Percentiles rank a stretch among this genome's conserved stretches.
Evolutionary conservation across 2,113 vertebrate genomes (phyloP).

Genomic region (Chaetorhynchus papuensis): DNA sequence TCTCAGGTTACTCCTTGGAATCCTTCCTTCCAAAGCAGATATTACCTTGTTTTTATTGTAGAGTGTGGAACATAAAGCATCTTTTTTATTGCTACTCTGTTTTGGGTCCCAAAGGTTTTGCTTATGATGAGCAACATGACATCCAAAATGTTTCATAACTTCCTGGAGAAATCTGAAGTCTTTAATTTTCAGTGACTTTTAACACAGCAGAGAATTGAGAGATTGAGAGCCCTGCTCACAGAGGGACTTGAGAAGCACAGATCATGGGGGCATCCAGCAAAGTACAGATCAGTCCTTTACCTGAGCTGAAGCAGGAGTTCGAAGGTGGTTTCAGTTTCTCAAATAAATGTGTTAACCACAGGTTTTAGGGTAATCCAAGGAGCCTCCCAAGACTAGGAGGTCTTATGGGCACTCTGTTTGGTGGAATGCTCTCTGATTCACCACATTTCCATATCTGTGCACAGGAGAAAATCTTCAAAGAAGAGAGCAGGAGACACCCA

Average conservation of each 20-base stretch:
- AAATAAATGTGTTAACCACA: neutral
- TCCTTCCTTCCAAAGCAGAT: neutral
- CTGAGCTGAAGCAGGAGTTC: neutral
- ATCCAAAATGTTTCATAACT: slow-evolving; percentile 22
- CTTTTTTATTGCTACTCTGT: neutral
- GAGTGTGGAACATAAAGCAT: neutral
- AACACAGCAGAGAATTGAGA: neutral
- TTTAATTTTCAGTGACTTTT: slow-evolving; percentile 6
- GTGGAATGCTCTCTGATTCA: neutral
- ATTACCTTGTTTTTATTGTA: neutral
- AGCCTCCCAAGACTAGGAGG: neutral
- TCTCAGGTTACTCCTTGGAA: neutral
- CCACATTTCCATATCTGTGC: neutral
- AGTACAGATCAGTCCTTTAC: neutral
- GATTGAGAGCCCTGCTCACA: neutral
- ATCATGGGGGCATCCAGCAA: neutral
- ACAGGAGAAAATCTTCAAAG: neutral
- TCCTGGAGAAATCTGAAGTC: slow-evolving; percentile 27
- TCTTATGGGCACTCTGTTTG: neutral
- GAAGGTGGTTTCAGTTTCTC: neutral
- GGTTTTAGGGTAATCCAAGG: neutral
- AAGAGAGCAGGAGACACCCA: neutral
- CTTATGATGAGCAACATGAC: neutral
- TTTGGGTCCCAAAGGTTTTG: slow-evolving; percentile 29
- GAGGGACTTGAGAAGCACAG: neutral